Percentiles rank a stretch among this genome's conserved stretches.
Evolutionary conservation across 2,113 vertebrate species (phyloP).

Genomic region (Rhinolophus ferrumequinum): DNA sequence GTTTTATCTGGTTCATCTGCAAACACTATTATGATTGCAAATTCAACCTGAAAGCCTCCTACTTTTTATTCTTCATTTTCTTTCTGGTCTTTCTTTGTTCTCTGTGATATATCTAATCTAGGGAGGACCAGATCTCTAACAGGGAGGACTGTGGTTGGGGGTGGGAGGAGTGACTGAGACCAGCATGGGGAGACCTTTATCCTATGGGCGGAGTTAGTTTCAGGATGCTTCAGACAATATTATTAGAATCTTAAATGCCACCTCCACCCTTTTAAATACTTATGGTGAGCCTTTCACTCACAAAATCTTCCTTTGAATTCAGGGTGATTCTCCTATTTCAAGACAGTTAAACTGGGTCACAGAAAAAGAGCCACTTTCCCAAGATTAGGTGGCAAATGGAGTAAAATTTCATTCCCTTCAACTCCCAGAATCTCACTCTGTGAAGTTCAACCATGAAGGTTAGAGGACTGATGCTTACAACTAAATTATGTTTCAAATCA

Average conservation of each 20-base stretch:
- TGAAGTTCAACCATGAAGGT: neutral
- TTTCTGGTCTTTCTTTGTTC: constrained; percentile 51
- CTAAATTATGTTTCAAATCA: neutral
- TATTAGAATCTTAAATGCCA: constrained; percentile 47
- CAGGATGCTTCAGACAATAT: constrained; percentile 24
- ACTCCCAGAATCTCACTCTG: neutral
- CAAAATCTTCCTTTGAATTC: constrained; percentile 54
- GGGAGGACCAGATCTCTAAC: neutral
- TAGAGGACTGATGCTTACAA: neutral
- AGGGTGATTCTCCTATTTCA: constrained; percentile 27
- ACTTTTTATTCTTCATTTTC: constrained; percentile 52
- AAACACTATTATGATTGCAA: neutral
- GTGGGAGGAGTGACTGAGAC: neutral
- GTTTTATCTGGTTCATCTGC: neutral
- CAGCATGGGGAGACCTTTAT: constrained; percentile 29
- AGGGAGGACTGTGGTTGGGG: neutral
- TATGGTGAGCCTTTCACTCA: neutral
- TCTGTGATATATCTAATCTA: constrained; percentile 42
- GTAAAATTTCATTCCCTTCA: constrained; percentile 15
- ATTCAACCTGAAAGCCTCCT: neutral
- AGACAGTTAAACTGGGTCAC: constrained; percentile 8
- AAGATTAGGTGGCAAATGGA: constrained; percentile 11
- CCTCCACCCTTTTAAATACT: constrained; percentile 17
- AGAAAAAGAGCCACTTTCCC: constrained; percentile 33
- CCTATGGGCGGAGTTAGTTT: neutral